Evolutionary conservation across 2,888 invertebrate species (phyloP).

Genomic region (Limnephilus rhombicus): DNA sequence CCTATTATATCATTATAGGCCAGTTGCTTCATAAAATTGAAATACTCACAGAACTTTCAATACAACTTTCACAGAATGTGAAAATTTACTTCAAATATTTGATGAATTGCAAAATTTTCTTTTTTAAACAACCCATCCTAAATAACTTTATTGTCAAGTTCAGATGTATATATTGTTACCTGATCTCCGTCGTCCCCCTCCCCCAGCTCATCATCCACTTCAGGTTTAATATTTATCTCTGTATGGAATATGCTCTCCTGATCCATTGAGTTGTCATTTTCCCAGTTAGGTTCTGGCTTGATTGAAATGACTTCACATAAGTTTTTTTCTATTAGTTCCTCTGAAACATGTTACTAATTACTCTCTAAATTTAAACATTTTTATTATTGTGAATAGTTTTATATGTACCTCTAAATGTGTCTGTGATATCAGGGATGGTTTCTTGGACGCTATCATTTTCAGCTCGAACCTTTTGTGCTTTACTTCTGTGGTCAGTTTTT

Average conservation of each 20-base stretch:
- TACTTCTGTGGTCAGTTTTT: slow-evolving; percentile 70
- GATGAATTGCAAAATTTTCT: too few species aligned
- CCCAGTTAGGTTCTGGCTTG: slow-evolving; percentile 83
- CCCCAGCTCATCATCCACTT: slow-evolving; percentile 73
- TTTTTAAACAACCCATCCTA: background rate
- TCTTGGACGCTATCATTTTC: slow-evolving; percentile 20
- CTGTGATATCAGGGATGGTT: background rate
- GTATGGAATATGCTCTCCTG: slow-evolving; percentile 55
- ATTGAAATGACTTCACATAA: slow-evolving; percentile 70
- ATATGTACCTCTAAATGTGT: slow-evolving; percentile 19
- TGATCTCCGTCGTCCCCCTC: slow-evolving; percentile 76
- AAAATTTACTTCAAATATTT: too few species aligned
- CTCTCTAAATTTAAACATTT: background rate
- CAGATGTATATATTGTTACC: slow-evolving; percentile 68
- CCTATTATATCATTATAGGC: too few species aligned
- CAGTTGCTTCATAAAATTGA: too few species aligned
- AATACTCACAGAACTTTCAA: too few species aligned
- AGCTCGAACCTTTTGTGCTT: slow-evolving; percentile 28
- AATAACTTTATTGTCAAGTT: background rate
- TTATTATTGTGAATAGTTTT: slow-evolving; percentile 7
- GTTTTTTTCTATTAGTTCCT: slow-evolving; percentile 27
- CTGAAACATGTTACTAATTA: slow-evolving; percentile 13
- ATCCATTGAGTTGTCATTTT: slow-evolving; percentile 77
- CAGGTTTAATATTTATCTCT: slow-evolving; percentile 83
- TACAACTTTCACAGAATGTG: too few species aligned